Percentiles rank a stretch among this genome's conserved stretches.
These are phyloP conservation scores for Diabrotica undecimpunctata DNA, from an alignment of 1,140 invertebrate genomes.

Conservation along the genomic window DNA sequence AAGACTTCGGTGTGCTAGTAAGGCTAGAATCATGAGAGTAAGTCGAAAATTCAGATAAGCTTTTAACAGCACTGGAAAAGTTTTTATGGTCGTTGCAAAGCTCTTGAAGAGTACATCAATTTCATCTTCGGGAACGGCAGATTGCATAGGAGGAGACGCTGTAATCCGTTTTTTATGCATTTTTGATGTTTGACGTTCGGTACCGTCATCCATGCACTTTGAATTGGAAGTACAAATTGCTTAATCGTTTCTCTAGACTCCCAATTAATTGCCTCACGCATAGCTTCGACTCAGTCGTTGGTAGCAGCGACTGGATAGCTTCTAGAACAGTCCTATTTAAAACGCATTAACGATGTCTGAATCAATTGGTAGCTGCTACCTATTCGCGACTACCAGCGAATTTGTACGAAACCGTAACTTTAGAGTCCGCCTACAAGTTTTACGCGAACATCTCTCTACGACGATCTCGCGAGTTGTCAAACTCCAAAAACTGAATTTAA, in stretches of 20 bases:
- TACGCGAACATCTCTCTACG: no score
- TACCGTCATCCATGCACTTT: no score
- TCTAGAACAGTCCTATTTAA: no score
- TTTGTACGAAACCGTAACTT: no score
- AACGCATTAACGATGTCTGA: no score
- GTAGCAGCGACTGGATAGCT: no score
- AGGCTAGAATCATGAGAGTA: not conserved
- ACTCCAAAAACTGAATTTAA: no score
- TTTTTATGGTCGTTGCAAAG: not conserved
- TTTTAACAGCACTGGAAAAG: not conserved
- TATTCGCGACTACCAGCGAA: no score
- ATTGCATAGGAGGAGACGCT: not conserved
- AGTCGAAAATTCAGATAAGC: not conserved
- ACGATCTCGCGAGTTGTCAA: no score
- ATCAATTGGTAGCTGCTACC: no score
- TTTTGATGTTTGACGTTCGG: not conserved
- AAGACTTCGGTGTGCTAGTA: not conserved
- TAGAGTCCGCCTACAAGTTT: no score
- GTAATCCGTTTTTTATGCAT: not conserved
- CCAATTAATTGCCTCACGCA: not conserved
- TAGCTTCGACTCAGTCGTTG: no score
- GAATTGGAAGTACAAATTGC: not conserved
- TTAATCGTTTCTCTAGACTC: not conserved
- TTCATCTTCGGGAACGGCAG: not conserved
- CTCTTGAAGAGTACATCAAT: not conserved